A percentile compares a stretch with the other conserved stretches of the same genome.
Evolutionary conservation across 2,797 vertebrate species (phyloP).

Genomic region (Ctenochaetus hawaiiensis): DNA sequence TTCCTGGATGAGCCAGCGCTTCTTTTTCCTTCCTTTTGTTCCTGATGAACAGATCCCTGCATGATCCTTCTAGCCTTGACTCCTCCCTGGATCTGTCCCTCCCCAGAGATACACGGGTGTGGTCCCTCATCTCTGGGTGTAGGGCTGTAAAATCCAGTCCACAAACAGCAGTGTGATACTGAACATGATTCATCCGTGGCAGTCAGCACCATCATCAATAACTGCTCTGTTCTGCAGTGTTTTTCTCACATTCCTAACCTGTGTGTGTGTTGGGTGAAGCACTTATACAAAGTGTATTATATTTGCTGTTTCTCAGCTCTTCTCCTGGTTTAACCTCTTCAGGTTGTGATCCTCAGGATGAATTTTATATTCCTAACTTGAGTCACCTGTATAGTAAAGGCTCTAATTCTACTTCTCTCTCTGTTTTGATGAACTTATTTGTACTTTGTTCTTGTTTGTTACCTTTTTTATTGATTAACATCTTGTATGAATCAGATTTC

Average conservation of each 20-base stretch:
- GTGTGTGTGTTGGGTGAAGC: conserved; percentile 43
- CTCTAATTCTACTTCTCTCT: not conserved
- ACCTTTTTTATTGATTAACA: too few relatives aligned
- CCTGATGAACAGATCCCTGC: conserved; percentile 41
- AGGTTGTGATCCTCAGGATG: conserved; percentile 2
- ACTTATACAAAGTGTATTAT: conserved; percentile 39
- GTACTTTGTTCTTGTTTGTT: not conserved
- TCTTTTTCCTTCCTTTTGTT: conserved; percentile 67
- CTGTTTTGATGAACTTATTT: not conserved
- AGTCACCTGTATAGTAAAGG: not conserved
- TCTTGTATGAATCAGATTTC: too few relatives aligned
- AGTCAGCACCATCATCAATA: conserved; percentile 53
- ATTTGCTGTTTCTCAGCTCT: conserved; percentile 22
- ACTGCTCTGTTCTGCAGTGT: conserved; percentile 59
- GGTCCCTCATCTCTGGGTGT: conserved; percentile 26
- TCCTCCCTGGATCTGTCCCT: conserved; percentile 31
- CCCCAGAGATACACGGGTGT: conserved; percentile 37
- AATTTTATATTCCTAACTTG: not conserved
- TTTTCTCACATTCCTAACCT: conserved; percentile 65
- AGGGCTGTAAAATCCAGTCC: conserved; percentile 25
- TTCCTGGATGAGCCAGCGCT: conserved; percentile 62
- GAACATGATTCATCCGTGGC: conserved; percentile 60
- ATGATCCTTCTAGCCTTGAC: conserved; percentile 36
- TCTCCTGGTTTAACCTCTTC: not conserved
- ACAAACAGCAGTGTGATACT: conserved; percentile 42